phyloP scores from a whole-genome alignment of 2,888 invertebrate genomes.

The Polymixis lichenea region DNA sequence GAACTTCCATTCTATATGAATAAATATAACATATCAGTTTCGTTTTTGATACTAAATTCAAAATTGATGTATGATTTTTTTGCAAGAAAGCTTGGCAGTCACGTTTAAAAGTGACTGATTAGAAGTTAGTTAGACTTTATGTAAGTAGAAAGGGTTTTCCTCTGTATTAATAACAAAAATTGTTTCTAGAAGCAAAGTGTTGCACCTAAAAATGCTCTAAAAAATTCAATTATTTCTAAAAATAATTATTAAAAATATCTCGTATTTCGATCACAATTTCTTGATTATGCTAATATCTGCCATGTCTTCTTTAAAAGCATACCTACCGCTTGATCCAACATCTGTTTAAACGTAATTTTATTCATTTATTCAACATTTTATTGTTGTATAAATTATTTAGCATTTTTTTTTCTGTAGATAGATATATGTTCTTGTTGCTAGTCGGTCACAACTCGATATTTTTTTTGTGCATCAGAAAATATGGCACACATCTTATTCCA shows the following conservation, averaged over 20 bases:
- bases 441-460: too few species aligned
- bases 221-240: background rate
- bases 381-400: conserved; percentile 21
- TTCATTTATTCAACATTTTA: conserved; percentile 11
- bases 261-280: background rate
- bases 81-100: too few species aligned
- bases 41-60: background rate
- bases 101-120: background rate
- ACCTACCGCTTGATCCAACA: conserved; percentile 8
- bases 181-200: background rate
- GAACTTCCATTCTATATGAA: background rate
- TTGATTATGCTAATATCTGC: conserved; percentile 25
- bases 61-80: conserved; percentile 1
- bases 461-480: background rate
- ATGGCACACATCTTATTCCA: background rate
- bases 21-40: background rate
- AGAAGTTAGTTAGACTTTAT: background rate
- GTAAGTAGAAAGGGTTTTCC: background rate
- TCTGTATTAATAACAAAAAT: background rate
- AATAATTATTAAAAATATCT: background rate
- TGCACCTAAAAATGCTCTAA: background rate
- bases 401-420: conserved; percentile 6
- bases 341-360: conserved; percentile 38
- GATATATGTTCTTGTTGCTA: conserved; percentile 10
- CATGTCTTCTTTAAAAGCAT: conserved; percentile 5